Evolutionary conservation across 2,888 invertebrate genomes (phyloP), one percentile per base, ranked within the genome.

Genomic region (Scaptodrosophila latifasciaeformis): DNA sequence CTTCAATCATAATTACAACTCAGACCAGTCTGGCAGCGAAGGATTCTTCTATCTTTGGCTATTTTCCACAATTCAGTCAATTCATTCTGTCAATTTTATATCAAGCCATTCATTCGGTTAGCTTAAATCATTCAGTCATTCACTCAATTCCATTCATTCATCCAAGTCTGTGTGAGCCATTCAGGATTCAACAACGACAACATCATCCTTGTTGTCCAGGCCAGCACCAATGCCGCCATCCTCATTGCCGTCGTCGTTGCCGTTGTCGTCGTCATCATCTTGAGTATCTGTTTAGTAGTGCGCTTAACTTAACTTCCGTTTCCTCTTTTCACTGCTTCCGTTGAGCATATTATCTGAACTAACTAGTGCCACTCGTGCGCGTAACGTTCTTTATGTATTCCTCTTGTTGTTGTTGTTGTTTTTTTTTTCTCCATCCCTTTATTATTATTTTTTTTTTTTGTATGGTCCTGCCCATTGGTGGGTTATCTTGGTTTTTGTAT

Each of bases 351-450:
- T 76, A 76, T 76, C 81, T 75, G 17, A 72, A 67, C 79, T 81
- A 75, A 81, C 75, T 75, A 78, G 78, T 75, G 71, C 65, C 78
- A 75, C 79, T 78, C 72, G 72, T 80, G 78, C 81, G 81, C 78
- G 63, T 76, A 72, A 80, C 70, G 70, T 74, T 68, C 70, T 80
- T 65, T 72, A 67, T 66, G 59, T 39, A n/a, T 9, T 40, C 53
- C 49, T 35, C 13, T 18, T 48, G 19, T 43, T 15, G 30, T 27
- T 21, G 17, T 43, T 29, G 12, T 13, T n/a, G 7, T 21, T 12
- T 9, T 17, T 17, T 44, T 19, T 37, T 12, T 21, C 10, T 18
- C 3, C 18, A 6, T 27, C 18, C 18, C 19, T 27, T 39, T 24
- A 24, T 9, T 21, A 10, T 21, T 19, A 15, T 45, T 45, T 15